These are phyloP conservation scores for Bovichtus diacanthus DNA, from an alignment of 2,797 vertebrate species.

Conservation along the genomic window DNA sequence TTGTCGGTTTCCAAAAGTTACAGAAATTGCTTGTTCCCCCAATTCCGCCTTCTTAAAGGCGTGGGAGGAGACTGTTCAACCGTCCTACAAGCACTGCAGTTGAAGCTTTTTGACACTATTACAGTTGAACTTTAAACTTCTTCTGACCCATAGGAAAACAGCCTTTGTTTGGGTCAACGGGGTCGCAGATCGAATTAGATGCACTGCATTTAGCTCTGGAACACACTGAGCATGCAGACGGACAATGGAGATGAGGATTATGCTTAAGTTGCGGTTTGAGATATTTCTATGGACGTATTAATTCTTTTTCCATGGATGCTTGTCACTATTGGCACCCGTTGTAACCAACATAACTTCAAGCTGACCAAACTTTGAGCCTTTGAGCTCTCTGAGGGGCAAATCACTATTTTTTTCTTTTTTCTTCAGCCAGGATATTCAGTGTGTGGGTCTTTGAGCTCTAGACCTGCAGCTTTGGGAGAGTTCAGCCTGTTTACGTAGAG, in stretches of 20 bases:
- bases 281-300: background rate
- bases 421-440: conserved; percentile 25
- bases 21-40: background rate
- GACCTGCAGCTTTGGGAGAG: conserved; percentile 24
- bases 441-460: conserved; percentile 15
- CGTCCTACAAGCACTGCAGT: background rate
- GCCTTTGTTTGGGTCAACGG: background rate
- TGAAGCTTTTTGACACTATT: background rate
- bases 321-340: background rate
- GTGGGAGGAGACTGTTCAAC: background rate
- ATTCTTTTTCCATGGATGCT: background rate
- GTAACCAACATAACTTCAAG: background rate
- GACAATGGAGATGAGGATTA: background rate
- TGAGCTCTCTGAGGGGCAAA: too few relatives aligned
- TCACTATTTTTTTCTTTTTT: too few relatives aligned
- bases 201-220: background rate
- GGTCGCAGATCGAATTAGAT: background rate
- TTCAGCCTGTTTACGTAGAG: conserved; percentile 29
- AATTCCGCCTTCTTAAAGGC: background rate
- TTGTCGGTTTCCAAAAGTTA: background rate
- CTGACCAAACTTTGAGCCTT: conserved; percentile 9
- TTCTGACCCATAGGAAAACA: background rate
- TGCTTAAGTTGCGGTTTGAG: background rate
- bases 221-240: background rate
- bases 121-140: background rate